These are phyloP conservation scores for Sarcophaga caerulescens DNA, from an alignment of 2,888 invertebrate genomes.

Conservation along the genomic window DNA sequence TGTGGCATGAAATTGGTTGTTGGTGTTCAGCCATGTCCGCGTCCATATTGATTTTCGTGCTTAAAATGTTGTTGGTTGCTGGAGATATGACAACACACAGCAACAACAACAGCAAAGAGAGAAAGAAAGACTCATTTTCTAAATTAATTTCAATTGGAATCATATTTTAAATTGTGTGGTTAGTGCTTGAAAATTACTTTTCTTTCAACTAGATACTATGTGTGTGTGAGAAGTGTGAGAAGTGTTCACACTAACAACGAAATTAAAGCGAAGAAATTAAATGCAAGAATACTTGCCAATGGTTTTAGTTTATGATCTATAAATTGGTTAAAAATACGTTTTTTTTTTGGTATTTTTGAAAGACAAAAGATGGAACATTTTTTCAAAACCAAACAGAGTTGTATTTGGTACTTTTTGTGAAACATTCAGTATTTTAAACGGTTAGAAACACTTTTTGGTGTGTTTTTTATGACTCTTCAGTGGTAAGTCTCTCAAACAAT, in stretches of 20 bases:
- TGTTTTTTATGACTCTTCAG: too few species aligned
- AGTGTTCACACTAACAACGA: conserved; percentile 17
- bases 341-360: too few species aligned
- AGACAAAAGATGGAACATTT: too few species aligned
- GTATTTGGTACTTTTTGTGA: too few species aligned
- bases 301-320: too few species aligned
- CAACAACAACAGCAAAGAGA: not conserved
- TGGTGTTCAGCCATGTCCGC: conserved; percentile 4
- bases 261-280: not conserved
- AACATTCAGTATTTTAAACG: too few species aligned
- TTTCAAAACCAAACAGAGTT: too few species aligned
- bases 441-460: too few species aligned
- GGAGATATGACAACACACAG: not conserved
- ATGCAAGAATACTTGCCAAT: too few species aligned
- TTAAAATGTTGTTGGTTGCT: conserved; percentile 16
- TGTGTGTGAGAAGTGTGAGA: not conserved
- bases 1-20: conserved; percentile 1
- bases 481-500: too few species aligned
- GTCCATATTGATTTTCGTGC: conserved; percentile 25
- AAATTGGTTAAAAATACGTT: too few species aligned
- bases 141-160: conserved; percentile 67
- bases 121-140: conserved; percentile 56
- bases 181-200: conserved; percentile 62
- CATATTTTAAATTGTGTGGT: conserved; percentile 68
- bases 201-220: conserved; percentile 12